phyloP scores from a whole-genome alignment of 2,113 vertebrate genomes.

The Noturus placidus region DNA sequence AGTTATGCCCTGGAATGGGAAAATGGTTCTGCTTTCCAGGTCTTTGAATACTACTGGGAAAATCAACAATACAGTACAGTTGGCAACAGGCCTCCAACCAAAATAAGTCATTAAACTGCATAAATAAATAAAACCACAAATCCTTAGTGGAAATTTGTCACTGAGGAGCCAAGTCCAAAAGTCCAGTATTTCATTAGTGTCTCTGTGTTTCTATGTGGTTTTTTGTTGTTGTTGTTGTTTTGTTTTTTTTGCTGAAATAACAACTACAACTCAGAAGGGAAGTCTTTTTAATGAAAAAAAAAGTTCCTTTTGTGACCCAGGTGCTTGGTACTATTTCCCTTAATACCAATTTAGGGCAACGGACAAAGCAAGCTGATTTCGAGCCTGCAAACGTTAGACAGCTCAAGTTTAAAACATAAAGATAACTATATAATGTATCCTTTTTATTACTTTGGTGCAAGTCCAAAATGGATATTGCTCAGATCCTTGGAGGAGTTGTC shows the following conservation, averaged over 20 bases:
- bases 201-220: neutral
- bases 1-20: neutral
- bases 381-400: neutral
- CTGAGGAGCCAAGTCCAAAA: neutral
- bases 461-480: neutral
- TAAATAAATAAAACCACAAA: constrained; percentile 10
- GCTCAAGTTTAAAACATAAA: neutral
- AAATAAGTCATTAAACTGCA: neutral
- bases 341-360: constrained; percentile 1
- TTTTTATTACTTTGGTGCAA: neutral
- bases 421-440: neutral
- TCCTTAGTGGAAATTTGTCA: neutral
- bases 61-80: neutral
- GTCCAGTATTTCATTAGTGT: constrained; percentile 15
- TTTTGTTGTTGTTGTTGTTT: neutral
- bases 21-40: neutral
- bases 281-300: constrained; percentile 19
- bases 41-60: constrained; percentile 1
- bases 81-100: neutral
- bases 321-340: constrained; percentile 13
- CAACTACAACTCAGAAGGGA: constrained; percentile 2
- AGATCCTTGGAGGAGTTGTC: neutral
- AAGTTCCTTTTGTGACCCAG: neutral
- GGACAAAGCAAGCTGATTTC: neutral
- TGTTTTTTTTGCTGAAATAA: constrained; percentile 17